phyloP scores from a whole-genome alignment of 2,888 invertebrate species.

The Eugnorisma glareosa region DNA sequence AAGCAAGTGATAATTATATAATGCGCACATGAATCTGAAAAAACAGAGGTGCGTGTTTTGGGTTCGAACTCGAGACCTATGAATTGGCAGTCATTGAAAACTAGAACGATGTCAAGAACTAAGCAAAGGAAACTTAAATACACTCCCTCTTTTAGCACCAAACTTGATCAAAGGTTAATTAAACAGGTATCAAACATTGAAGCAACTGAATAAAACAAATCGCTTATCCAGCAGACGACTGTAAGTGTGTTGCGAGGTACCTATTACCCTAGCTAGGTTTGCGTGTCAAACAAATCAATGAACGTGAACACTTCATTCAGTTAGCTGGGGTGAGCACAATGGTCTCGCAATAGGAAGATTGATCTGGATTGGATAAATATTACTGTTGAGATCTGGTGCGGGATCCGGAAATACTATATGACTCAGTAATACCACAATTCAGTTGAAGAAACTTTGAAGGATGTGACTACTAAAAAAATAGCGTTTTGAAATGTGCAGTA shows the following conservation, averaged over 20 bases:
- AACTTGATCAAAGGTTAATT: slow-evolving; percentile 38
- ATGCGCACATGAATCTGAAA: no score
- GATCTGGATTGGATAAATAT: slow-evolving; percentile 54
- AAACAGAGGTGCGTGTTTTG: no score
- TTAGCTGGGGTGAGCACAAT: slow-evolving; percentile 72
- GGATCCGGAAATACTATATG: slow-evolving; percentile 8
- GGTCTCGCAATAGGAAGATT: slow-evolving; percentile 68
- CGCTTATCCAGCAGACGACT: slow-evolving; percentile 30
- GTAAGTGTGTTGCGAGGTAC: slow-evolving; percentile 38
- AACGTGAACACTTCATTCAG: slow-evolving; percentile 76
- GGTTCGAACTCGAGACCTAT: no score
- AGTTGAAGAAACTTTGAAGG: neutral
- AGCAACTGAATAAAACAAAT: slow-evolving; percentile 43
- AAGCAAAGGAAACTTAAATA: slow-evolving; percentile 20
- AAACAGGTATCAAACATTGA: slow-evolving; percentile 20
- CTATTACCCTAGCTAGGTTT: slow-evolving; percentile 64
- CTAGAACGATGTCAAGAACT: neutral
- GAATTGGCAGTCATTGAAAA: no score
- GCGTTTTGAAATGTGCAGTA: neutral
- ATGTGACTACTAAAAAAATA: neutral
- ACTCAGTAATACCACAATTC: neutral
- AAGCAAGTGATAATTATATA: no score
- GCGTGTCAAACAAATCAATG: slow-evolving; percentile 83
- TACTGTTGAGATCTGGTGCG: slow-evolving; percentile 27
- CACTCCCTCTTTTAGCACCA: neutral